Evolutionary conservation across 2,888 invertebrate species (phyloP), one percentile per base, ranked within the genome.

Genomic region (Trissolcus japonicus): DNA sequence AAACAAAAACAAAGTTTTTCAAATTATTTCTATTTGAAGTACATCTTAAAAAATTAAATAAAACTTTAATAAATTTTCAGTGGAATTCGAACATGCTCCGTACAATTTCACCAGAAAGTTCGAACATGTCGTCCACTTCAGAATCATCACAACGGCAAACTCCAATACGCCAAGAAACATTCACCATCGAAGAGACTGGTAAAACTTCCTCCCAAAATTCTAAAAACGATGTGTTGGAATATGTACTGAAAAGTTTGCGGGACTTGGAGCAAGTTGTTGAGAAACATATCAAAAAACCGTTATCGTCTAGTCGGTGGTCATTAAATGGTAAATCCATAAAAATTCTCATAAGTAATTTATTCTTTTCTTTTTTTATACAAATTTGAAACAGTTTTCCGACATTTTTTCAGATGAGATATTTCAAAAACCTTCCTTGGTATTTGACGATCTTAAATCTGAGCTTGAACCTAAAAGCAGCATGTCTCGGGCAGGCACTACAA

Each of bases 201-300:
- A 82, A 82, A 43, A 72, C 86, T 60, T 84, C 85, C 1, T 29
- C 85, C 11, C 76, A 80, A n/a, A 75, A 67, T 40, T 69, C 77
- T 0, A 67, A 80, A 17, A 80, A 82, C 6, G 76, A 60, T 48
- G 55, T 83, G 0, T 55, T 80, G 16, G 81, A 83, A 60, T 82
- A 82, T 46, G 71, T 86, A 0, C 54, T 82, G 6, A 79, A 65
- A 21, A 80, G 81, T 1, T 76, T 82, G 53, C 68, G 66, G 61
- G 80, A 76, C 57, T 62, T 84, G 4, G 83, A 83, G 19, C 80
- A 76, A 61, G 84, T 83, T 4, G 60, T 83, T 2, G 76, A 80
- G 43, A 77, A 67, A n/a, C 68, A 82, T 14, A 54, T 73, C 1
- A 78, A 74, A n/a, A 43, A 67, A 25, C 78, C 80, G 6, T 6